Evolutionary conservation across 2,797 vertebrate species (phyloP), one percentile per base, ranked within the genome.

Genomic region (Pteronotus mesoamericanus): DNA sequence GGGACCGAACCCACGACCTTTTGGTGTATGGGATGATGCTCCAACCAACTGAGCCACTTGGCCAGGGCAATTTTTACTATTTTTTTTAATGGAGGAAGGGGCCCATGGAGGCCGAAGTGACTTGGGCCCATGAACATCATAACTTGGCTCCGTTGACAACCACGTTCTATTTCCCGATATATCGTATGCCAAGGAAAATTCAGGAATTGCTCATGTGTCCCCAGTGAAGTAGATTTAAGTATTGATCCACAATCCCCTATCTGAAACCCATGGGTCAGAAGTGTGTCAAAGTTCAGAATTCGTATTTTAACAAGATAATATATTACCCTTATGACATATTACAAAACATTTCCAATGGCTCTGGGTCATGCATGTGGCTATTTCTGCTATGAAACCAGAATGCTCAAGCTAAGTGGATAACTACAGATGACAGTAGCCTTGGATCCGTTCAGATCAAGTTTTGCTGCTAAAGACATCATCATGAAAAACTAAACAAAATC

Each of bases 351-450:
- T 39, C 69, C 19, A 42, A 4, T 0, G 4, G 29, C 37, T 44
- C n/a, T 9, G 3, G n/a, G 26, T 75, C 48, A 37, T 0, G 0
- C 72, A 34, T 6, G 1, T 10, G 57, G 16, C 19, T 34, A 16
- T 77, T 91, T 86, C 59, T 16, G 0, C 15, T 11, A 0, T 26
- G 42, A 78, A 64, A 83, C 16, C 53, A n/a, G 29, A 84, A 42
- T 14, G 32, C 26, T 68, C 86, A 3, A 0, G 1, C 53, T 39
- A 53, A 55, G 26, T 26, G 37, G 34, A 29, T 29, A 79, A 72
- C 51, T 53, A n/a, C 24, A 75, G 48, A 19, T 39, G 16, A 21
- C 2, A 9, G 46, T 34, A 71, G 37, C 26, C 21, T 46, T 48
- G 32, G 2, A 29, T 92, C n/a, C 29, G 8, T 37, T 69, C 26